Percentiles rank a stretch among this genome's conserved stretches.
Conservation (phyloP, 2,113 vertebrate genomes). For the human region GRCh38 chr4:70395501-70396000, state of each 20-base stretch:
- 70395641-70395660: slow-evolving; percentile 4
- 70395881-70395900: not conserved
- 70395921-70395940: not conserved
- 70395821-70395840: not conserved
- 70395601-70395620: not conserved
- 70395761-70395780: not conserved
- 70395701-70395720: not conserved
- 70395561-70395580: not conserved
- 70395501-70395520: not conserved
- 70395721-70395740: not conserved
- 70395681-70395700: not conserved
- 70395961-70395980: not conserved
- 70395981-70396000: not conserved
- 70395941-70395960: not conserved
- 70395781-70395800: not conserved
- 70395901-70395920: not conserved
- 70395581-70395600: not conserved
- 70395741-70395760: slow-evolving; percentile 26
- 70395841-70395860: not conserved
- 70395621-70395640: not conserved
- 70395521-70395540: not conserved
- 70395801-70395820: not conserved
- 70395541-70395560: not conserved
- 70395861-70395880: not conserved
- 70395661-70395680: not conserved